phyloP scores from a whole-genome alignment of 1,140 invertebrate genomes.

The Sycophila sp. region DNA sequence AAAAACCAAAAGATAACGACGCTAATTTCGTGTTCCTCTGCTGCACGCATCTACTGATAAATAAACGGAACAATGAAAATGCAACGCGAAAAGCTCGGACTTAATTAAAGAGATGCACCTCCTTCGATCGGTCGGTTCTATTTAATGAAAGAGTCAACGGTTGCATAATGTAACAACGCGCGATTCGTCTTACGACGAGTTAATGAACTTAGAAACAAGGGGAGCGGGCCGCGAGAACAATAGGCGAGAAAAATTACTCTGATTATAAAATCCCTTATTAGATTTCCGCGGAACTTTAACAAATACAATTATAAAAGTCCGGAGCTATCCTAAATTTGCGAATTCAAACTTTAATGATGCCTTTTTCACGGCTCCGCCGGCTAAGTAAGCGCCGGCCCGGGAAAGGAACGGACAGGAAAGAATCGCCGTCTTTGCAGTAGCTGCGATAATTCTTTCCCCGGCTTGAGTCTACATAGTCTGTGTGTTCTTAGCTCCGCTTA shows the following conservation, averaged over 20 bases:
- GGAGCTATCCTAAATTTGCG: background rate
- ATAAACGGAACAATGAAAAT: too few relatives aligned
- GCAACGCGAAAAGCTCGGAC: too few relatives aligned
- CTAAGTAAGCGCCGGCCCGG: background rate
- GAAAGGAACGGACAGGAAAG: background rate
- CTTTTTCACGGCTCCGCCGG: background rate
- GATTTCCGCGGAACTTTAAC: background rate
- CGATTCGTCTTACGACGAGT: too few relatives aligned
- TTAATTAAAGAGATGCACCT: too few relatives aligned
- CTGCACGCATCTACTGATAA: too few relatives aligned
- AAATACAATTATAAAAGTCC: constrained; percentile 7
- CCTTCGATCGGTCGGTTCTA: too few relatives aligned
- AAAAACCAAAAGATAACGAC: too few relatives aligned
- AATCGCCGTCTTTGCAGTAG: background rate
- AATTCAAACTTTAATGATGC: constrained; percentile 22
- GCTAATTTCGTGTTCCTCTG: too few relatives aligned
- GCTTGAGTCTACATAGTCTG: background rate
- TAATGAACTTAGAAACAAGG: too few relatives aligned
- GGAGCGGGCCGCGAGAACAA: too few relatives aligned
- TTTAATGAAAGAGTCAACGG: too few relatives aligned
- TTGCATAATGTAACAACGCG: too few relatives aligned
- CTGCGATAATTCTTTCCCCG: background rate
- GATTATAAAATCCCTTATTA: constrained; percentile 6
- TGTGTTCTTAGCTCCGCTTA: background rate
- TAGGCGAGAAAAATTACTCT: background rate